These are phyloP conservation scores for Menidia menidia DNA, from an alignment of 2,797 vertebrate genomes.

Conservation along the genomic window DNA sequence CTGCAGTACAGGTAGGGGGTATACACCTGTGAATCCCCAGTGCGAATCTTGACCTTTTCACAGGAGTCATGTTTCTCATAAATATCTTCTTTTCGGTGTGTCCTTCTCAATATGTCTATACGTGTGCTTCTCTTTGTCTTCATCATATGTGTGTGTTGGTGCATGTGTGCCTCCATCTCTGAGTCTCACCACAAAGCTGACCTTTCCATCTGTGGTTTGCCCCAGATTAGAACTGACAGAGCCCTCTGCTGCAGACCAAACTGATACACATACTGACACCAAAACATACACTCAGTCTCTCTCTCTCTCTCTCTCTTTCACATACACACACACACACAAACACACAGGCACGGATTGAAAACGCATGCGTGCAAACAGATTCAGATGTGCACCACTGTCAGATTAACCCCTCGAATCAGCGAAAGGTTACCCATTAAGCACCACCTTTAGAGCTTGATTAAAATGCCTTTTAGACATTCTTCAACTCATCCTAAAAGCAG, in stretches of 20 bases:
- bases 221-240: constrained; percentile 81
- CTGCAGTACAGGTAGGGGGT: constrained; percentile 33
- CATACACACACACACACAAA: constrained; percentile 16
- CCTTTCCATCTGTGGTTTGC: constrained; percentile 80
- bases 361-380: constrained; percentile 14
- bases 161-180: constrained; percentile 48
- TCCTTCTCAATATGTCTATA: constrained; percentile 61
- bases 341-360: constrained; percentile 13
- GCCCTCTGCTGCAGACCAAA: constrained; percentile 78
- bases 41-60: constrained; percentile 76
- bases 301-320: too few species aligned
- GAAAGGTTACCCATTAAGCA: constrained; percentile 34
- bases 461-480: constrained; percentile 36
- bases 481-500: constrained; percentile 5
- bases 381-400: constrained; percentile 9
- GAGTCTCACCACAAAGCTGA: constrained; percentile 71
- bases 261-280: constrained; percentile 69
- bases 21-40: constrained; percentile 63
- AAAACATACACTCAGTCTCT: constrained; percentile 24
- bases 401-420: constrained; percentile 27
- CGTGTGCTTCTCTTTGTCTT: constrained; percentile 54
- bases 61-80: constrained; percentile 69
- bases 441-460: constrained; percentile 35
- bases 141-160: constrained; percentile 35
- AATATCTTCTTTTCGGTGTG: constrained; percentile 73